These are phyloP conservation scores for Automeris io DNA, from an alignment of 2,888 invertebrate species.

Conservation along the genomic window DNA sequence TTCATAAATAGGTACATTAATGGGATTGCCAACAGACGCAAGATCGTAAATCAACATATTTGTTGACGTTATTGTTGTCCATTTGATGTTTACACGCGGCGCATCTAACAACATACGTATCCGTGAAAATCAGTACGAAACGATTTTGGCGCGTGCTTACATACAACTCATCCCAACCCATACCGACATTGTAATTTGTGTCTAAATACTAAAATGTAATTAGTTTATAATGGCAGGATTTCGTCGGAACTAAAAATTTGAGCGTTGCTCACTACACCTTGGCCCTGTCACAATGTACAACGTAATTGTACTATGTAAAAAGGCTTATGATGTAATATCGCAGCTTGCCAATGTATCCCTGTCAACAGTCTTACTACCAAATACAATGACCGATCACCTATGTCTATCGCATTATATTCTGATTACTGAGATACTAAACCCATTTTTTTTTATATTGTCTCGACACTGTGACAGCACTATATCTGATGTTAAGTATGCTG, in stretches of 20 bases:
- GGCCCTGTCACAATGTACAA: constrained; percentile 28
- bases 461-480: too few relatives aligned
- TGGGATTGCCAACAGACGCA: constrained; percentile 1
- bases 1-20: not conserved
- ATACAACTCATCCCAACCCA: not conserved
- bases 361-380: not conserved
- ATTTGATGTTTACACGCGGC: constrained; percentile 11
- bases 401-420: not conserved
- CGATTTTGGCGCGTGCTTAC: constrained; percentile 24
- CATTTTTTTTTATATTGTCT: too few relatives aligned
- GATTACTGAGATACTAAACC: too few relatives aligned
- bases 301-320: constrained; percentile 41
- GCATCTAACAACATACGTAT: constrained; percentile 8
- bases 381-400: not conserved
- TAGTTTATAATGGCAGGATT: constrained; percentile 33
- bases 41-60: constrained; percentile 3
- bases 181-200: too few relatives aligned
- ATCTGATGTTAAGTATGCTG: too few relatives aligned
- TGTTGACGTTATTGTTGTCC: constrained; percentile 6
- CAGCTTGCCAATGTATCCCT: not conserved
- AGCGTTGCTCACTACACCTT: constrained; percentile 63
- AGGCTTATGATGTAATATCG: constrained; percentile 20
- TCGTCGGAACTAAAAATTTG: constrained; percentile 39
- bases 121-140: constrained; percentile 12
- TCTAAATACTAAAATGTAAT: too few relatives aligned